Conservation (phyloP, 2,888 invertebrate species). For the Zhengitettix transpicula region DNA sequence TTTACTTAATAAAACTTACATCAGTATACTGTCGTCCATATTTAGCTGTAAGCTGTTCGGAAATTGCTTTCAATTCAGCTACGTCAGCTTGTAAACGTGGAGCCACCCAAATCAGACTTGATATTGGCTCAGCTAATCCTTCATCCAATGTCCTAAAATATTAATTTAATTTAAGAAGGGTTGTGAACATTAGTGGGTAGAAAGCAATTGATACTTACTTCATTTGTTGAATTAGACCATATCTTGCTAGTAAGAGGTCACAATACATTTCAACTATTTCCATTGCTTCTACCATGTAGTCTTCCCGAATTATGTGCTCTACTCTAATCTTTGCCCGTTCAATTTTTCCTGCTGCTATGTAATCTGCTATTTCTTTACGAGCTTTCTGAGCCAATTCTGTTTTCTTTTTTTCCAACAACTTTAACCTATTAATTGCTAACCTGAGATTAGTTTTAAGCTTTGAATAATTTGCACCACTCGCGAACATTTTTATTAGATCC, state of each 20-base stretch:
- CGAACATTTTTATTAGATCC: slow-evolving; percentile 48
- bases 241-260: slow-evolving; percentile 86
- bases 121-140: slow-evolving; percentile 88
- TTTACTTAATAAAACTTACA: slow-evolving; percentile 15
- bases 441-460: slow-evolving; percentile 94
- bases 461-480: slow-evolving; percentile 79
- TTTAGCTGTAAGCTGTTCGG: slow-evolving; percentile 75
- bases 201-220: slow-evolving; percentile 39
- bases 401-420: slow-evolving; percentile 93
- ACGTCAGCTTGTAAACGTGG: slow-evolving; percentile 80
- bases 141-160: slow-evolving; percentile 59
- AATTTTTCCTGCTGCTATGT: slow-evolving; percentile 65
- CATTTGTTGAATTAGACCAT: slow-evolving; percentile 93
- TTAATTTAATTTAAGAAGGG: background rate
- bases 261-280: slow-evolving; percentile 99
- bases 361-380: slow-evolving; percentile 94
- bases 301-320: slow-evolving; percentile 96
- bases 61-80: slow-evolving; percentile 57
- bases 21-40: slow-evolving; percentile 90
- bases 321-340: slow-evolving; percentile 92
- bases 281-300: slow-evolving; percentile 98
- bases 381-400: slow-evolving; percentile 92
- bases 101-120: slow-evolving; percentile 92
- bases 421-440: slow-evolving; percentile 81
- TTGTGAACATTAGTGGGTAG: background rate